Evolutionary conservation across 2,113 vertebrate genomes (phyloP), one percentile per base, ranked within the genome.

Genomic region (Apodemus sylvaticus): DNA sequence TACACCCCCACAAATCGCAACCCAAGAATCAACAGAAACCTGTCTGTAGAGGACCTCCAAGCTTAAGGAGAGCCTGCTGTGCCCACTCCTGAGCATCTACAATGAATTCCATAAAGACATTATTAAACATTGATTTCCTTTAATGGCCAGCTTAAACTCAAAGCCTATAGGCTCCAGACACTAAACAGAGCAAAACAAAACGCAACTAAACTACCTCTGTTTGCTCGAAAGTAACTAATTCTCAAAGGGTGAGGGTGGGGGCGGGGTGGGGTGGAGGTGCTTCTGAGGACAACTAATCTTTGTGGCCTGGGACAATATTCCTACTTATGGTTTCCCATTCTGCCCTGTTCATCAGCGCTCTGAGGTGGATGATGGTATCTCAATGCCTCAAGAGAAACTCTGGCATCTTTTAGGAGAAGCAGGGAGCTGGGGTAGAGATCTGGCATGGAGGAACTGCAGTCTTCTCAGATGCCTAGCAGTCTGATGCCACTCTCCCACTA

Each of bases 161-260:
- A 62, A 83, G 86, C 71, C 42, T 12, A 68, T 91, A 45, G 73
- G 14, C 34, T 92, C 20, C 17, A 34, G 36, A 89, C 53, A 89
- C 7, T 12, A 31, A 91, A 60, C 39, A 92, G 79, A 93, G 62
- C 39, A 79, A 95, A 96, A 71, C 39, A 89, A 71, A 74, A 11
- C 55, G 5, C 51, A 77, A 34, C 42, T 11, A 34, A 51, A 86
- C 81, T 77, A 77, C 73, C 36, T 96, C 64, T 12, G 36, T 87
- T 90, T 89, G 88, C n/a, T 89, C 60, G 55, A 93, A 93, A 96
- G 91, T 51, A 96, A 93, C 71, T 10, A 51, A 68, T 86, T 74
- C 26, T 87, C 39, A 60, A 70, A 22, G 60, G 6, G 24, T 76
- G 45, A 20, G 29, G n/a, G n/a, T 39, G 16, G 9, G 76, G 26